Conservation (phyloP, 2,888 invertebrate genomes). For the Ormyrus pomaceus region DNA sequence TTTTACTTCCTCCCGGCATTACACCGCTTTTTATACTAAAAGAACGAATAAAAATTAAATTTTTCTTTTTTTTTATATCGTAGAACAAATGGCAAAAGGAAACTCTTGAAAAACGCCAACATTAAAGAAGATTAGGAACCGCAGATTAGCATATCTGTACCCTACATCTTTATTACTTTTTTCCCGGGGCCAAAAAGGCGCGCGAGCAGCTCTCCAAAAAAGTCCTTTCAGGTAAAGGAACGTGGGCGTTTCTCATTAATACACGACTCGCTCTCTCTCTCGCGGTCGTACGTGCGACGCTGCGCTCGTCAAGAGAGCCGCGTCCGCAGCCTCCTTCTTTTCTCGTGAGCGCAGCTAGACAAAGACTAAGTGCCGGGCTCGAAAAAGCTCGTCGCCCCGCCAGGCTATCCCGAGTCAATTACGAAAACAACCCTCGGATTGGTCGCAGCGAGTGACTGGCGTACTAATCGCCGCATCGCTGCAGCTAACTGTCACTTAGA, state of each 20-base stretch:
- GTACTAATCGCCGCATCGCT: constrained; percentile 62
- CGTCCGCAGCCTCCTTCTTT: not conserved
- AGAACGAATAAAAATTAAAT: too few relatives aligned
- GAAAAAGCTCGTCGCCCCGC: not conserved
- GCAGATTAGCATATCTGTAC: constrained; percentile 23
- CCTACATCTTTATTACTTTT: constrained; percentile 26
- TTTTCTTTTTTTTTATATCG: too few relatives aligned
- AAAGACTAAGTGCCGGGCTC: not conserved
- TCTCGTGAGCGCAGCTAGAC: not conserved
- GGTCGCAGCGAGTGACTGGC: constrained; percentile 50
- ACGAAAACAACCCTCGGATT: constrained; percentile 60
- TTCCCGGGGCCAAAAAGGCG: constrained; percentile 5
- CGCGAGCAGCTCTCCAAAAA: not conserved
- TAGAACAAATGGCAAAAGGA: too few relatives aligned
- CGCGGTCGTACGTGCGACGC: not conserved
- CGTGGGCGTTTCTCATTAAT: constrained; percentile 58
- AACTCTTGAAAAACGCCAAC: too few relatives aligned
- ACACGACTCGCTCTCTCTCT: constrained; percentile 27
- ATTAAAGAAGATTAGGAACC: not conserved
- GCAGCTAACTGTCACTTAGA: constrained; percentile 56
- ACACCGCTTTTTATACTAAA: too few relatives aligned
- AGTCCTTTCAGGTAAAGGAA: constrained; percentile 7
- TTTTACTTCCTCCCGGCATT: too few relatives aligned
- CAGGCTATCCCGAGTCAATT: constrained; percentile 57
- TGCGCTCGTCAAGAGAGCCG: constrained; percentile 12